phyloP scores from a whole-genome alignment of 2,888 invertebrate species.

The Eupeodes luniger region DNA sequence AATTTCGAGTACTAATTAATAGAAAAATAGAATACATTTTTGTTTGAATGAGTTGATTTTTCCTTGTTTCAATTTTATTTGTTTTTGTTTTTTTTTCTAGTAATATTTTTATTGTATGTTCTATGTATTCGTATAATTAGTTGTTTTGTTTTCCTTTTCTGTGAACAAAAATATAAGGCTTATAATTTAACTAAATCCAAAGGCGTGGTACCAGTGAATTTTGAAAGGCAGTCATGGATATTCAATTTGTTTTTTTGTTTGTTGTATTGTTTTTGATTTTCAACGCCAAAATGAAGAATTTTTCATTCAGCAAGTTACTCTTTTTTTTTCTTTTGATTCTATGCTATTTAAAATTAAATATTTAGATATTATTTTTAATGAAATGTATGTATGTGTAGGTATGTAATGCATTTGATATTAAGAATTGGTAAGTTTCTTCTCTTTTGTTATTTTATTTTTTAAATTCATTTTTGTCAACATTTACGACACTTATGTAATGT shows the following conservation, averaged over 20 bases:
- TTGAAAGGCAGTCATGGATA: slow-evolving; percentile 74
- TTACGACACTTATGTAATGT: background rate
- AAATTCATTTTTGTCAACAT: slow-evolving; percentile 12
- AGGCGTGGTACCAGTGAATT: slow-evolving; percentile 72
- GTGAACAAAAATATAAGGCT: slow-evolving; percentile 62
- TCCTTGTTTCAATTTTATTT: background rate
- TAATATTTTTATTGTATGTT: slow-evolving; percentile 41
- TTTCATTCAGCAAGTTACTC: slow-evolving; percentile 15
- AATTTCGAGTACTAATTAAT: slow-evolving; percentile 61
- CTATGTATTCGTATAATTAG: slow-evolving; percentile 28
- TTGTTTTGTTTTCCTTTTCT: slow-evolving; percentile 29
- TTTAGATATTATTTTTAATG: slow-evolving; percentile 22
- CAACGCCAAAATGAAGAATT: slow-evolving; percentile 14
- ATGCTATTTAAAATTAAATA: slow-evolving; percentile 1
- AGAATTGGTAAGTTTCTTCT: slow-evolving; percentile 25
- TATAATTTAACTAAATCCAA: slow-evolving; percentile 66
- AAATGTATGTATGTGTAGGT: slow-evolving; percentile 22
- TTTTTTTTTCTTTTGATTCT: background rate
- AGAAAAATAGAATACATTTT: slow-evolving; percentile 47
- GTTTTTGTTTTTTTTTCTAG: background rate
- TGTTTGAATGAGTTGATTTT: slow-evolving; percentile 12
- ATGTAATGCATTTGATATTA: slow-evolving; percentile 1
- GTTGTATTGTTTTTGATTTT: slow-evolving; percentile 16
- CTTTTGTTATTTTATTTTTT: background rate
- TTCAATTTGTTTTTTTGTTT: slow-evolving; percentile 33